A percentile compares a stretch with the other conserved stretches of the same genome.
phyloP scores from a whole-genome alignment of 2,797 vertebrate species.

The Coregonus sp. region DNA sequence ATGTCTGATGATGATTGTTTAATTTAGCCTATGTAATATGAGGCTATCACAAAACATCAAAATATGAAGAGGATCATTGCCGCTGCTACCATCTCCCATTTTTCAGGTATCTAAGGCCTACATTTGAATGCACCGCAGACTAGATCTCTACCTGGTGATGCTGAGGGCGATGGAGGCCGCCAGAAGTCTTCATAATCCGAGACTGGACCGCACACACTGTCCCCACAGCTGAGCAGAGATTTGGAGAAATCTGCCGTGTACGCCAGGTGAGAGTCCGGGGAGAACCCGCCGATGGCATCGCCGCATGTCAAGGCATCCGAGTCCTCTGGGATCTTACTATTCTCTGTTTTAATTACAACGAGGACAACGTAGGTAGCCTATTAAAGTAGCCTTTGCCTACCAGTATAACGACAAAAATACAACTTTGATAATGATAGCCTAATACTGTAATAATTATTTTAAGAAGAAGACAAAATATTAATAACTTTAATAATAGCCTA shows the following conservation, averaged over 20 bases:
- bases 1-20: too few relatives aligned
- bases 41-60: too few relatives aligned
- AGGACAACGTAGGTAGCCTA: background rate
- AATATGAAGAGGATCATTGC: too few relatives aligned
- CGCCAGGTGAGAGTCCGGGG: conserved; percentile 77
- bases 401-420: background rate
- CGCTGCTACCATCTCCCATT: too few relatives aligned
- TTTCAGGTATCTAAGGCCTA: too few relatives aligned
- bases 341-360: conserved; percentile 59
- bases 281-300: conserved; percentile 67
- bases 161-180: conserved; percentile 94
- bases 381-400: background rate
- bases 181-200: conserved; percentile 91
- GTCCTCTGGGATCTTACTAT: conserved; percentile 59
- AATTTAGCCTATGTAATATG: too few relatives aligned
- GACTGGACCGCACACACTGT: conserved; percentile 81
- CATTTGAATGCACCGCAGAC: background rate
- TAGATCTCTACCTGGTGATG: conserved; percentile 82
- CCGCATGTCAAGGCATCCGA: conserved; percentile 57
- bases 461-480: background rate
- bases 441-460: background rate
- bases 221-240: conserved; percentile 84
- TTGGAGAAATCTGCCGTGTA: conserved; percentile 78
- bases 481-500: background rate
- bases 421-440: background rate